phyloP scores from a whole-genome alignment of 2,113 vertebrate species.

The Channa argus region DNA sequence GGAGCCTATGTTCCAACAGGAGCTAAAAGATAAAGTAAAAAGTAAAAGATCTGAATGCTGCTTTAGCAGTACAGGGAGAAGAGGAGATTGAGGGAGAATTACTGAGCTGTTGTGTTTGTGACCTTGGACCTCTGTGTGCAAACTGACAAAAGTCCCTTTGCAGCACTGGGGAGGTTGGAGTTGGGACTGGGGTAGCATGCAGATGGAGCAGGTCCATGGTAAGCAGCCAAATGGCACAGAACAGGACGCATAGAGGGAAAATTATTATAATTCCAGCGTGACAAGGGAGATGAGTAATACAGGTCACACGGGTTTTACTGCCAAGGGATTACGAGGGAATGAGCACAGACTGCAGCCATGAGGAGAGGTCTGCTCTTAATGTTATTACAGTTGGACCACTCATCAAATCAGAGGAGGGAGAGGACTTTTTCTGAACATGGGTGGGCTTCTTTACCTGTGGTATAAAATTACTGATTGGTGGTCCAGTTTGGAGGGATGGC shows the following conservation, averaged over 20 bases:
- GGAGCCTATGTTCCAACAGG: no score
- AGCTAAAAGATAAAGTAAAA: no score
- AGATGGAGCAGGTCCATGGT: slow-evolving; percentile 59
- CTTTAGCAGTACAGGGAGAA: neutral
- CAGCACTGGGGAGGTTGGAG: neutral
- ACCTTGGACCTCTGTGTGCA: slow-evolving; percentile 2
- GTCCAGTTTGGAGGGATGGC: neutral
- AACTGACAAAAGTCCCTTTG: neutral
- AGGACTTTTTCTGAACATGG: neutral
- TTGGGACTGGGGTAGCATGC: slow-evolving; percentile 35
- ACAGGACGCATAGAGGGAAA: slow-evolving; percentile 44
- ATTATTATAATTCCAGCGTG: slow-evolving; percentile 76
- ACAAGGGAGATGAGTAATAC: slow-evolving; percentile 77
- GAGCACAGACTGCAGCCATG: slow-evolving; percentile 59
- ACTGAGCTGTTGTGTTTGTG: neutral
- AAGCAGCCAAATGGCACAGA: slow-evolving; percentile 59
- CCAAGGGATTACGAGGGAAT: slow-evolving; percentile 74
- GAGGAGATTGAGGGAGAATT: neutral
- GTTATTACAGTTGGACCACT: slow-evolving; percentile 60
- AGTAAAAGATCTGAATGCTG: neutral
- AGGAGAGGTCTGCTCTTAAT: slow-evolving; percentile 65
- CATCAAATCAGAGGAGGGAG: slow-evolving; percentile 41
- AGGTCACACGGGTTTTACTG: slow-evolving; percentile 81
- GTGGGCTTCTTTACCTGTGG: slow-evolving; percentile 7
- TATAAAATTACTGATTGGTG: neutral